A percentile compares a stretch with the other conserved stretches of the same genome.
phyloP scores from a whole-genome alignment of 1,140 invertebrate species.

The Drosophila nigromelanica region DNA sequence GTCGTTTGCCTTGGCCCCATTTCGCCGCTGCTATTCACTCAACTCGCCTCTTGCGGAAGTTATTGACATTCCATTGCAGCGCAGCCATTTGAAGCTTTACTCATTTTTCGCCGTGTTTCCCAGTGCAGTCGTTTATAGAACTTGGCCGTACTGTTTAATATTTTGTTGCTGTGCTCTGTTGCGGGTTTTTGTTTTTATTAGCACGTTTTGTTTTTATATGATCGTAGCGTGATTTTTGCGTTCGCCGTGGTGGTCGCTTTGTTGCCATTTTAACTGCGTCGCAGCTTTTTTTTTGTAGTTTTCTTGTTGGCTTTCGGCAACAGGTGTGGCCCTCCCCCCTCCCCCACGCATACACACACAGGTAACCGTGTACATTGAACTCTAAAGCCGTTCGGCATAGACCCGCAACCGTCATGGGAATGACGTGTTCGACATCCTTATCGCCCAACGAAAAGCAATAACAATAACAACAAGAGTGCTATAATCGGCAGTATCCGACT shows the following conservation, averaged over 20 bases:
- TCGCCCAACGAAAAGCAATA: constrained; percentile 26
- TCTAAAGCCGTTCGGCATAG: constrained; percentile 24
- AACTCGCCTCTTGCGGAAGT: constrained; percentile 40
- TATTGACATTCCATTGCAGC: constrained; percentile 38
- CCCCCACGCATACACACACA: constrained; percentile 2
- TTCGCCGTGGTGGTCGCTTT: constrained; percentile 30
- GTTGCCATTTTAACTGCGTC: constrained; percentile 62
- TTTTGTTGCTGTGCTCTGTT: background rate
- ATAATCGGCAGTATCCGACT: background rate
- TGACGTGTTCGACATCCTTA: constrained; percentile 73
- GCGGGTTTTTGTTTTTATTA: constrained; percentile 57
- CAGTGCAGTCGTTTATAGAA: constrained; percentile 26
- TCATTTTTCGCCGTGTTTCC: background rate
- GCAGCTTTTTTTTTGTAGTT: constrained; percentile 63
- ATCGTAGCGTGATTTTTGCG: constrained; percentile 74
- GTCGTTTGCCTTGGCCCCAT: constrained; percentile 74
- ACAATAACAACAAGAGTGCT: background rate
- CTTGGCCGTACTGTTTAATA: constrained; percentile 21
- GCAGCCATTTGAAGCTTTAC: constrained; percentile 4
- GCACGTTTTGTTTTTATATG: constrained; percentile 77
- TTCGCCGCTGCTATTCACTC: constrained; percentile 38
- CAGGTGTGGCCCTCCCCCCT: constrained; percentile 65
- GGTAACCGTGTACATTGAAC: constrained; percentile 64
- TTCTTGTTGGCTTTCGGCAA: constrained; percentile 65
- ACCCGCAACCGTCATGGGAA: constrained; percentile 32